Evolutionary conservation across 2,113 vertebrate genomes (phyloP).

Genomic region (Proteles cristata): DNA sequence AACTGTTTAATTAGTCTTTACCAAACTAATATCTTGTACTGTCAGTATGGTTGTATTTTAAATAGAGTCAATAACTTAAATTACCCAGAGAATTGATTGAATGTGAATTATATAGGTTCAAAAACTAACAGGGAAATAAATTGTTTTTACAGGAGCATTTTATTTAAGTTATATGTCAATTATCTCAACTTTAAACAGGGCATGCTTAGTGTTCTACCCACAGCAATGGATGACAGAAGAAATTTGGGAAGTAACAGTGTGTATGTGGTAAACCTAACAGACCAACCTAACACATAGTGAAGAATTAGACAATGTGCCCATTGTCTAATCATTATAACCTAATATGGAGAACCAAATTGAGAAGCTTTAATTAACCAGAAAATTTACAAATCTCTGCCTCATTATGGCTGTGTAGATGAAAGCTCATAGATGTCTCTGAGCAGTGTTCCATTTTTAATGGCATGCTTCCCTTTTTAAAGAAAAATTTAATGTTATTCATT

Average conservation of each 20-base stretch:
- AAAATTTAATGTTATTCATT: no score
- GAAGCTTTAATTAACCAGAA: conserved; percentile 22
- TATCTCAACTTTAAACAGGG: neutral
- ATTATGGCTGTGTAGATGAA: neutral
- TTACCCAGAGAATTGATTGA: neutral
- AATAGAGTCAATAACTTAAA: neutral
- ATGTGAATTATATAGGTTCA: neutral
- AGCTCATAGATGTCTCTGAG: neutral
- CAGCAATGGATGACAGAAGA: neutral
- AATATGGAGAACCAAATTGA: neutral
- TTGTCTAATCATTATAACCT: neutral
- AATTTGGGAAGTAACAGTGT: neutral
- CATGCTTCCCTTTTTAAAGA: neutral
- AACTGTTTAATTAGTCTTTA: conserved; percentile 42
- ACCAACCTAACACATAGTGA: neutral
- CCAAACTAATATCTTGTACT: neutral
- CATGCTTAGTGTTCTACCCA: neutral
- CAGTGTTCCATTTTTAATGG: neutral
- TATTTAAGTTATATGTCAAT: neutral
- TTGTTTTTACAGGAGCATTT: neutral
- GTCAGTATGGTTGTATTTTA: neutral
- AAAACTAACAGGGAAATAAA: conserved; percentile 22
- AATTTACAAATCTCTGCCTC: neutral
- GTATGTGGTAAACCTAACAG: neutral
- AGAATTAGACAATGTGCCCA: neutral